phyloP scores from a whole-genome alignment of 2,797 vertebrate species.

The Pseudotriccus pelzelni region DNA sequence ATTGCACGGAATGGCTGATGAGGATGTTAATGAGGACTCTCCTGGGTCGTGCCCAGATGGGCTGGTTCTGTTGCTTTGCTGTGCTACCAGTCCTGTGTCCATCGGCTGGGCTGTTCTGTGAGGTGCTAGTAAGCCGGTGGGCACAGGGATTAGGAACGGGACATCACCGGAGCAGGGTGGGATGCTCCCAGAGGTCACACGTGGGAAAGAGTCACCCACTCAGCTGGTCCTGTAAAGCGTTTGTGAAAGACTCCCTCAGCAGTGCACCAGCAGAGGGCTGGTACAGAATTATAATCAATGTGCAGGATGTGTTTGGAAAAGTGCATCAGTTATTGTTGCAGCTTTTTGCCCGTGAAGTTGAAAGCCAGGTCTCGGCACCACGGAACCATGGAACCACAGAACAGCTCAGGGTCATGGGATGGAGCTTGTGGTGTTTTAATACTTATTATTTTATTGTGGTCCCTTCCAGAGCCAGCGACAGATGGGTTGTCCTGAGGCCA shows the following conservation, averaged over 20 bases:
- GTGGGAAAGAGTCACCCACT: accelerated
- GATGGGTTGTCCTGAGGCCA: accelerated
- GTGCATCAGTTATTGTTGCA: neutral
- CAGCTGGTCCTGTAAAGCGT: accelerated
- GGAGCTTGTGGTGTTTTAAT: neutral
- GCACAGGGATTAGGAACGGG: neutral
- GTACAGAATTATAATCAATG: neutral
- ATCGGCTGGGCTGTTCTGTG: accelerated
- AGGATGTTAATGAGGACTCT: neutral
- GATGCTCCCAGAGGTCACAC: accelerated
- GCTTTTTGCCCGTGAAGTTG: neutral
- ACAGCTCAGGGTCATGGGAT: neutral
- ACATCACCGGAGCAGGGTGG: too few species aligned
- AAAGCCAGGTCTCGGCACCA: accelerated
- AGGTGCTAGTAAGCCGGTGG: neutral
- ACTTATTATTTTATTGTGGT: neutral
- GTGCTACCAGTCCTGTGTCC: neutral
- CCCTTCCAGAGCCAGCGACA: neutral
- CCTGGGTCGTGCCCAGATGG: neutral
- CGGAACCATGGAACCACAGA: accelerated
- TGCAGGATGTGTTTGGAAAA: neutral
- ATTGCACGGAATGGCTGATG: accelerated
- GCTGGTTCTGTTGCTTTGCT: neutral
- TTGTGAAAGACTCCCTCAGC: neutral
- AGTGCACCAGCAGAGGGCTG: accelerated